Evolutionary conservation across 1,140 invertebrate genomes (phyloP), one percentile per base, ranked within the genome.

Genomic region (Acromyrmex echinatior): DNA sequence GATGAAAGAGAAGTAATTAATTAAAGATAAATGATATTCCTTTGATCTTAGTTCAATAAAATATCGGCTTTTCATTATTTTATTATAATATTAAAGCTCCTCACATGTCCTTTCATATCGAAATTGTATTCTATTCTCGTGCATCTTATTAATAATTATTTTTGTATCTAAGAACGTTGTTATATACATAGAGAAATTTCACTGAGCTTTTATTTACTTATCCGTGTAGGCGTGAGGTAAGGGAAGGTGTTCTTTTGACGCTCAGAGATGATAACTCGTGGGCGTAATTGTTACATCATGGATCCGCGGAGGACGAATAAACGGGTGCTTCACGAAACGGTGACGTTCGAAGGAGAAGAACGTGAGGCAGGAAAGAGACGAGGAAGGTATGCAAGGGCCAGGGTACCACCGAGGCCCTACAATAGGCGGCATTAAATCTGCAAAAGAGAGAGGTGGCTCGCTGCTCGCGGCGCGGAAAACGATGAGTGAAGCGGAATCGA

Each of bases 361-460:
- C 66, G 80, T 35, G 79, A 79, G 53, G 53, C 70, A 88, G 90
- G 89, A 92, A 92, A 85, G 89, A 90, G 90, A 76, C 71, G 91
- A 92, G 92, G 91, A 92, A 93, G 93, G 92, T 91, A 93, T 92
- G 92, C 91, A 92, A 92, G 93, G 21, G 21, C 21, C 21, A 21
- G 21, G 21, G 86, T 87, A 92, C 86, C 92, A 86, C 56, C 56
- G 56, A 51, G 25, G 56, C 77, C 90, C 86, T 89, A 95, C 93
- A 95, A 95, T 95, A 94, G 94, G 90, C 92, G 91, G 93, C 93
- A 93, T 95, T 93, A 94, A 94, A 95, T 94, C 92, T 94, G 94
- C 93, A 93, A 93, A 87, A 92, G 91, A 92, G 91, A 92, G 90
- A 90, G 89, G 66, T 77, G 85, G 78, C 86, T 91, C 86, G 86